Conservation (phyloP, 2,113 vertebrate species). For the Eulemur rufifrons region DNA sequence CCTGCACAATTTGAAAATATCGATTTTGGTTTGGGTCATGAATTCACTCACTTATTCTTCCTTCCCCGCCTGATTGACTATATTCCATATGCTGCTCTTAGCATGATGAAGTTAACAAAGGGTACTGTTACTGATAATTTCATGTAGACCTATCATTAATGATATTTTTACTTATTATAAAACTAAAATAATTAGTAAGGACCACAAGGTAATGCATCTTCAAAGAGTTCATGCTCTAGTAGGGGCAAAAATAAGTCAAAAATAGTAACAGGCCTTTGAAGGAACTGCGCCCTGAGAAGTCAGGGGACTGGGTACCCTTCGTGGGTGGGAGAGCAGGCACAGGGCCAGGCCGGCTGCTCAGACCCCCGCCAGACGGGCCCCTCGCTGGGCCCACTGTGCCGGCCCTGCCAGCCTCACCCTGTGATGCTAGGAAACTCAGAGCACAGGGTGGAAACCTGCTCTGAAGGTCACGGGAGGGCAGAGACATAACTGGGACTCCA, state of each 20-base stretch:
- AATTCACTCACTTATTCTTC: not conserved
- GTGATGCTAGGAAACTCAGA: not conserved
- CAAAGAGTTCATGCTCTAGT: no score
- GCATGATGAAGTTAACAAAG: not conserved
- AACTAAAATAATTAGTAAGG: not conserved
- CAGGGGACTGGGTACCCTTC: fast-evolving
- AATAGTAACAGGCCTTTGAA: not conserved
- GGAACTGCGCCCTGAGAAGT: not conserved
- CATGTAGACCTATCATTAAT: not conserved
- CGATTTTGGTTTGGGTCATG: not conserved
- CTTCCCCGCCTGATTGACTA: not conserved
- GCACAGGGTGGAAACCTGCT: not conserved
- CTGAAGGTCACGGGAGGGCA: not conserved
- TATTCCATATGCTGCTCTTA: not conserved
- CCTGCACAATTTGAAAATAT: not conserved
- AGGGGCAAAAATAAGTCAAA: not conserved
- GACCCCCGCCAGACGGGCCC: fast-evolving
- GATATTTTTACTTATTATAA: not conserved
- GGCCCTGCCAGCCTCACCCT: no score
- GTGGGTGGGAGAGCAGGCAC: fast-evolving
- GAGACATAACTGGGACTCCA: not conserved
- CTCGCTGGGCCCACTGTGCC: fast-evolving
- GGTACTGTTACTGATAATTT: not conserved
- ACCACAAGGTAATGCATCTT: not conserved
- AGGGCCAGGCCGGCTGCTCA: not conserved